Conservation (phyloP, 92 coral and sea anemone species). For the Pocillopora meandrina region DNA sequence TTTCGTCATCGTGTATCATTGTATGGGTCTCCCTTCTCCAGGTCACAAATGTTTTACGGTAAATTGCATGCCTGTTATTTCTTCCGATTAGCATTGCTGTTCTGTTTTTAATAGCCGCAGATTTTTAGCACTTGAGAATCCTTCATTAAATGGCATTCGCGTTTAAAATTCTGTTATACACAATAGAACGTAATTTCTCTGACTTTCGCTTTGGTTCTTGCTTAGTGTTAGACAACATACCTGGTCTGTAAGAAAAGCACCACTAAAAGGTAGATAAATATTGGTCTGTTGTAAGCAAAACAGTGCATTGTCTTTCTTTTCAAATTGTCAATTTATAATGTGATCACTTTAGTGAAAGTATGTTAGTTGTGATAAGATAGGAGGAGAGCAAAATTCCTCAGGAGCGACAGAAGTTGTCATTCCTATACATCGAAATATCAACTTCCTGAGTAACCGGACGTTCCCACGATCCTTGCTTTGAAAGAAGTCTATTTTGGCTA, state of each 20-base stretch:
- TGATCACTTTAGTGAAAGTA: slow-evolving; percentile 18
- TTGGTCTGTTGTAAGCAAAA: neutral
- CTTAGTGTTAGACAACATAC: neutral
- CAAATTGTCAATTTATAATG: slow-evolving; percentile 6
- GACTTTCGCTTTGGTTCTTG: neutral
- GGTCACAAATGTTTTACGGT: slow-evolving; percentile 1
- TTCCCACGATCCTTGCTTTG: neutral
- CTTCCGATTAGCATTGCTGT: neutral
- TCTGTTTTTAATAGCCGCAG: neutral
- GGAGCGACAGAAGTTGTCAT: neutral
- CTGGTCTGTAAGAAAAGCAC: neutral
- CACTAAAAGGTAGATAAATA: slow-evolving; percentile 1
- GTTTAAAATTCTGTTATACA: neutral
- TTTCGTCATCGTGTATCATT: neutral
- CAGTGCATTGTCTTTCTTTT: neutral
- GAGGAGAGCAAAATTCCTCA: slow-evolving; percentile 4
- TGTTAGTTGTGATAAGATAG: slow-evolving; percentile 36
- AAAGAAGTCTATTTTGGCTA: slow-evolving; percentile 4
- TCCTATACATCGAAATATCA: neutral
- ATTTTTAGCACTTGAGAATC: neutral
- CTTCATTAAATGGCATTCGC: neutral
- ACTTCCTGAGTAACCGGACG: neutral
- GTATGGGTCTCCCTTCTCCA: neutral
- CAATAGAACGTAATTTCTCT: neutral
- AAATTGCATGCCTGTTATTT: slow-evolving; percentile 13